Conservation (phyloP, 2,888 invertebrate species). For the Strigamia transsilvanica region DNA sequence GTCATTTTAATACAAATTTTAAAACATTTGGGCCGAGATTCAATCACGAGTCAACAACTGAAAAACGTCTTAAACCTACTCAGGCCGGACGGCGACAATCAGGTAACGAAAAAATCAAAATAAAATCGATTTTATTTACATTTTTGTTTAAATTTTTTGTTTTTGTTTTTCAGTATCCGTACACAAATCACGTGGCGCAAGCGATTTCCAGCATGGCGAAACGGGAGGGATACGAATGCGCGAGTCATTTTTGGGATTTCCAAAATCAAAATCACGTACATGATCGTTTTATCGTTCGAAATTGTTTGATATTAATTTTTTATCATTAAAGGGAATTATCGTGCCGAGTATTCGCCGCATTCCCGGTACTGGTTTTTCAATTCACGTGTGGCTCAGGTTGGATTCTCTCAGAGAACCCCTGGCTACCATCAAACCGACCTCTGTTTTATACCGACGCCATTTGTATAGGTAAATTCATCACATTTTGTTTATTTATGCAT, state of each 20-base stretch:
- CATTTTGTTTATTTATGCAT: not conserved
- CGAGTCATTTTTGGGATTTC: conserved; percentile 69
- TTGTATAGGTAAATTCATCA: conserved; percentile 65
- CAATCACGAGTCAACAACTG: conserved; percentile 70
- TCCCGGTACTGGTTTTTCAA: conserved; percentile 71
- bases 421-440: conserved; percentile 21
- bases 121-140: not conserved
- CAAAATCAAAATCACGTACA: conserved; percentile 64
- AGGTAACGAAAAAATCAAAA: conserved; percentile 59
- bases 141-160: conserved; percentile 14
- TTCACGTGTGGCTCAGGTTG: conserved; percentile 70
- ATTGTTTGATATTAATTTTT: not conserved
- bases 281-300: no score
- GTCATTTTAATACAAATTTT: conserved; percentile 67
- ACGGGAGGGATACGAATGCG: conserved; percentile 63
- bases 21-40: conserved; percentile 69
- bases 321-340: conserved; percentile 65
- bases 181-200: conserved; percentile 63
- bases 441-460: conserved; percentile 65
- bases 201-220: conserved; percentile 65
- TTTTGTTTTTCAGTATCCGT: conserved; percentile 60
- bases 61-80: conserved; percentile 68
- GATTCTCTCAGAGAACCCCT: conserved; percentile 62
- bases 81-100: conserved; percentile 63
- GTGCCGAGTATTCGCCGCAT: conserved; percentile 70